Evolutionary conservation across 2,888 invertebrate genomes (phyloP).

Genomic region (Myopa testacea): DNA sequence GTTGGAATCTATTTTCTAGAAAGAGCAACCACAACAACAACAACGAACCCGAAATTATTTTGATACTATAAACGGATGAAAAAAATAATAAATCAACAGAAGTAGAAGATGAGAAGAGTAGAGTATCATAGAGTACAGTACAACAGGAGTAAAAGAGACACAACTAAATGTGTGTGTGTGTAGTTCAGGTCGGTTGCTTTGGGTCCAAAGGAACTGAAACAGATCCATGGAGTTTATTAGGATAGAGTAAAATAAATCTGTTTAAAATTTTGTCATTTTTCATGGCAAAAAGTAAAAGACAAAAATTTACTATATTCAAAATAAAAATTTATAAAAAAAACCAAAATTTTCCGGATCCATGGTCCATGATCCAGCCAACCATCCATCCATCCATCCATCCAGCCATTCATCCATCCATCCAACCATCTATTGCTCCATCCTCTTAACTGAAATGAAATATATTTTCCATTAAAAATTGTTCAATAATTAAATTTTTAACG

Average conservation of each 20-base stretch:
- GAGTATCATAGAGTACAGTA: not conserved
- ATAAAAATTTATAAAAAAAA: too few species aligned
- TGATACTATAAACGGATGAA: too few species aligned
- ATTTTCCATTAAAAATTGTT: conserved; percentile 60
- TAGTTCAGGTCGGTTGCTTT: conserved; percentile 37
- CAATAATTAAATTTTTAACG: conserved; percentile 56
- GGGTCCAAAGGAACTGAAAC: too few species aligned
- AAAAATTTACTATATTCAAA: not conserved
- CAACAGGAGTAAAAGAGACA: conserved; percentile 45
- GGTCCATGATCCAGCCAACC: too few species aligned
- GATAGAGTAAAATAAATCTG: conserved; percentile 53
- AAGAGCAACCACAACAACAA: conserved; percentile 42
- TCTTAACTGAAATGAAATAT: conserved; percentile 50
- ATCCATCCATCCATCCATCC: not conserved
- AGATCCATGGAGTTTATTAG: too few species aligned
- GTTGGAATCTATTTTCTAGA: not conserved
- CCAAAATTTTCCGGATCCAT: too few species aligned
- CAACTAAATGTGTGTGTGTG: conserved; percentile 1
- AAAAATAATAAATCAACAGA: too few species aligned
- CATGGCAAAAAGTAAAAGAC: not conserved
- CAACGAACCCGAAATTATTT: conserved; percentile 28
- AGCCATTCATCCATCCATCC: not conserved
- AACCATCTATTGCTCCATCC: too few species aligned
- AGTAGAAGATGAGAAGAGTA: too few species aligned
- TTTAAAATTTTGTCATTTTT: conserved; percentile 48